Evolutionary conservation across 2,888 invertebrate species (phyloP).

Genomic region (Amblyteles armatorius): DNA sequence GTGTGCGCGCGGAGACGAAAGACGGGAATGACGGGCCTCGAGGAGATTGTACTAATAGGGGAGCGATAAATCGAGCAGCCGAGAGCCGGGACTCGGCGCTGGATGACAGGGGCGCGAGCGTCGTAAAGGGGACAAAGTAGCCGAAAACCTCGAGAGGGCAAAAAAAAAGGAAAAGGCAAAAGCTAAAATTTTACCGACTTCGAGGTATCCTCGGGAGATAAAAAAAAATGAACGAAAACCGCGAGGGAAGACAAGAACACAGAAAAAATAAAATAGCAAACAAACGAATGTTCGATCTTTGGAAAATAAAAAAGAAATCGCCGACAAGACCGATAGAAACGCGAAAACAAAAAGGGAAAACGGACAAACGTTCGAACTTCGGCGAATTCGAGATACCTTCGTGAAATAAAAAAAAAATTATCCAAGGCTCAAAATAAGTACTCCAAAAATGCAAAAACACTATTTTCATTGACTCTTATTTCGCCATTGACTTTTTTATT

Average conservation of each 20-base stretch:
- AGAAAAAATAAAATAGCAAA: too few relatives aligned
- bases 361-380: too few relatives aligned
- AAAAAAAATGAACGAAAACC: background rate
- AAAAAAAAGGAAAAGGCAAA: background rate
- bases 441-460: too few relatives aligned
- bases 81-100: background rate
- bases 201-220: background rate
- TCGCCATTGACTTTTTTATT: too few relatives aligned
- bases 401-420: too few relatives aligned
- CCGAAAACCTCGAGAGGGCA: background rate
- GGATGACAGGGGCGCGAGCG: background rate
- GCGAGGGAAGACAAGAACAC: too few relatives aligned
- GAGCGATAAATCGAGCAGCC: background rate
- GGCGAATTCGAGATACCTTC: too few relatives aligned
- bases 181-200: background rate
- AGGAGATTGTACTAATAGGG: constrained; percentile 14
- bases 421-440: too few relatives aligned
- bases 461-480: too few relatives aligned
- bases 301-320: background rate
- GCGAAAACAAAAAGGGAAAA: too few relatives aligned
- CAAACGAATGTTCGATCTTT: too few relatives aligned
- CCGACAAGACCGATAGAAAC: background rate
- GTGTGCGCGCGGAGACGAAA: background rate
- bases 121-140: background rate
- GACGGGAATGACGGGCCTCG: background rate